Percentiles rank a stretch among this genome's conserved stretches.
phyloP scores from a whole-genome alignment of 2,888 invertebrate genomes.

The Tanytarsus gracilentus region DNA sequence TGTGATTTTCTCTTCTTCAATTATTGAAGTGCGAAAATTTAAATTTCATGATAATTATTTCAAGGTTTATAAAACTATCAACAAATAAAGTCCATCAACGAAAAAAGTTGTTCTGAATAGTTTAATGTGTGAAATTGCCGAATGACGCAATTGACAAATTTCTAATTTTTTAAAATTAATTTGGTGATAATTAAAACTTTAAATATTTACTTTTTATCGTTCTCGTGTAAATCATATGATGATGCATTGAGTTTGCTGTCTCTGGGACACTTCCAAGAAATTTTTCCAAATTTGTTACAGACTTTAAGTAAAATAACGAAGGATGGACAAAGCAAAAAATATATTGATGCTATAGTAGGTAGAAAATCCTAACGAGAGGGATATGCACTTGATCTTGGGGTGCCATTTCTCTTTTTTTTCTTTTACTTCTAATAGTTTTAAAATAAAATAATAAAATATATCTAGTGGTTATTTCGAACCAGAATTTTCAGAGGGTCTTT shows the following conservation, averaged over 20 bases:
- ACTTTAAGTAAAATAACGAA: background rate
- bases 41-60: too few species aligned
- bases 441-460: constrained; percentile 10
- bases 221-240: too few species aligned
- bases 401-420: background rate
- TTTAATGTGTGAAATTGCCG: too few species aligned
- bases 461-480: constrained; percentile 14
- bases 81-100: too few species aligned
- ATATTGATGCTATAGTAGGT: constrained; percentile 4
- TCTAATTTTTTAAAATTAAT: too few species aligned
- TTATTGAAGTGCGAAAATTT: too few species aligned
- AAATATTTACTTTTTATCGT: too few species aligned
- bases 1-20: too few species aligned
- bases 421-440: background rate
- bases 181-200: too few species aligned
- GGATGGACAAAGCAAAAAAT: background rate
- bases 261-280: background rate
- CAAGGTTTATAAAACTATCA: too few species aligned
- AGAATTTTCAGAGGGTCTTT: background rate
- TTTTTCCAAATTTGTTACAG: background rate
- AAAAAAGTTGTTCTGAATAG: too few species aligned
- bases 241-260: background rate
- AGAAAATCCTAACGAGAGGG: constrained; percentile 25
- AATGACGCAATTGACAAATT: too few species aligned
- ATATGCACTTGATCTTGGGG: constrained; percentile 25